Evolutionary conservation across 1,140 invertebrate species (phyloP).

Genomic region (Zaprionus taronus): DNA sequence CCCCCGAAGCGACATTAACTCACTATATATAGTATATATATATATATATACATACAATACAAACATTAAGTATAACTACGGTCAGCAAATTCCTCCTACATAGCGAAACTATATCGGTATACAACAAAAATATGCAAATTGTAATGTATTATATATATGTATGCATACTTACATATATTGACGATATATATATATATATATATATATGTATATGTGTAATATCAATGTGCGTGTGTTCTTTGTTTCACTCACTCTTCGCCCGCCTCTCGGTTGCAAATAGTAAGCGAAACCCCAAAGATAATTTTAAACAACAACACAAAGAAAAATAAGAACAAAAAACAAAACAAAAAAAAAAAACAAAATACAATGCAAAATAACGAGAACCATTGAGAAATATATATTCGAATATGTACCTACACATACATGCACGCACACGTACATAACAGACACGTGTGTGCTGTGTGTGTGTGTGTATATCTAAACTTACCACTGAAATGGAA

Average conservation of each 20-base stretch:
- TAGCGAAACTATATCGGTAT: slow-evolving; percentile 25
- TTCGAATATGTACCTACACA: slow-evolving; percentile 68
- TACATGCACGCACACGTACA: slow-evolving; percentile 25
- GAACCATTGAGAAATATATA: slow-evolving; percentile 53
- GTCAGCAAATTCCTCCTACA: slow-evolving; percentile 44
- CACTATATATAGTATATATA: slow-evolving; percentile 4
- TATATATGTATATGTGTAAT: slow-evolving; percentile 20
- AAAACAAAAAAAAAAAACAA: neutral
- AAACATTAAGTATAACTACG: slow-evolving; percentile 31
- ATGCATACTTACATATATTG: slow-evolving; percentile 12
- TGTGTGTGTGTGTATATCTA: slow-evolving; percentile 11
- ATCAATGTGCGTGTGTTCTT: slow-evolving; percentile 18
- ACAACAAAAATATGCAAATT: slow-evolving; percentile 12
- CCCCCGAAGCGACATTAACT: neutral
- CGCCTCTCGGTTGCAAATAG: slow-evolving; percentile 16
- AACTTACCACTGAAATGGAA: slow-evolving; percentile 13
- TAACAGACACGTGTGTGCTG: slow-evolving; percentile 2
- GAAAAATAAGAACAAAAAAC: neutral
- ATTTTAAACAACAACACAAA: neutral
- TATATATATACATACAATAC: slow-evolving; percentile 5
- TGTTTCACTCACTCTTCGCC: slow-evolving; percentile 1
- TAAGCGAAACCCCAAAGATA: slow-evolving; percentile 8
- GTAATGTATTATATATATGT: slow-evolving; percentile 41
- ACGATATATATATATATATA: neutral
- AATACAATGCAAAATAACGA: neutral